phyloP scores from a whole-genome alignment of 2,888 invertebrate genomes.

The Cacoxenus indagator region DNA sequence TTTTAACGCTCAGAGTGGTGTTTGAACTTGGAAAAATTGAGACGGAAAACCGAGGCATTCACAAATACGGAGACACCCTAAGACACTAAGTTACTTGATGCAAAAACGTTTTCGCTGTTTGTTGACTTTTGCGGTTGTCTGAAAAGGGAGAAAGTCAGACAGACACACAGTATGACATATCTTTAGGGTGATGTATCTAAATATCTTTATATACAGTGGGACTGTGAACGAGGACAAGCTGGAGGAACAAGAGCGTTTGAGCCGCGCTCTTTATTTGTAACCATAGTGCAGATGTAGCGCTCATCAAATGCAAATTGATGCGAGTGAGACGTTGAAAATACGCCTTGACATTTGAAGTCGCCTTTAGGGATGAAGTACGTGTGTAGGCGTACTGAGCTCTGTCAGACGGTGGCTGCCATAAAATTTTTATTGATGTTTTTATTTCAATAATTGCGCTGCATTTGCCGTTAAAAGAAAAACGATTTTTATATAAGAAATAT shows the following conservation, averaged over 20 bases:
- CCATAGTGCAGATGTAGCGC: slow-evolving; percentile 42
- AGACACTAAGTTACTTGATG: background rate
- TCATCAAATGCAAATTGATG: slow-evolving; percentile 55
- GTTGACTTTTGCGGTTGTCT: slow-evolving; percentile 21
- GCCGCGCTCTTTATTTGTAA: slow-evolving; percentile 11
- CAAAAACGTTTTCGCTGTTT: slow-evolving; percentile 18
- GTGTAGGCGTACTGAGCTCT: background rate
- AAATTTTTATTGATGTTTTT: slow-evolving; percentile 14
- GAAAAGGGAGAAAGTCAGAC: background rate
- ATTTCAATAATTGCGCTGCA: background rate
- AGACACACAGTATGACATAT: background rate
- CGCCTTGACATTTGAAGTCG: slow-evolving; percentile 12
- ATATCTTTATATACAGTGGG: background rate
- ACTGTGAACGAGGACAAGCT: background rate
- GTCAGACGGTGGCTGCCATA: slow-evolving; percentile 1
- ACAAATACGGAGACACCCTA: background rate
- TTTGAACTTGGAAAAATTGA: background rate
- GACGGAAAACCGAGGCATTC: background rate
- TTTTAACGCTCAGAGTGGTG: slow-evolving; percentile 3
- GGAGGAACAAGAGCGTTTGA: no score
- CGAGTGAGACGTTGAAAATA: slow-evolving; percentile 30
- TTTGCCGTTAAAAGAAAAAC: background rate
- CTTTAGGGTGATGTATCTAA: background rate
- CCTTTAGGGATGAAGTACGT: background rate
- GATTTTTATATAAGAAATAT: slow-evolving; percentile 2